Base-by-base conservation (phyloP, 1,140 invertebrate genomes). In the Nephila pilipes region DNA sequence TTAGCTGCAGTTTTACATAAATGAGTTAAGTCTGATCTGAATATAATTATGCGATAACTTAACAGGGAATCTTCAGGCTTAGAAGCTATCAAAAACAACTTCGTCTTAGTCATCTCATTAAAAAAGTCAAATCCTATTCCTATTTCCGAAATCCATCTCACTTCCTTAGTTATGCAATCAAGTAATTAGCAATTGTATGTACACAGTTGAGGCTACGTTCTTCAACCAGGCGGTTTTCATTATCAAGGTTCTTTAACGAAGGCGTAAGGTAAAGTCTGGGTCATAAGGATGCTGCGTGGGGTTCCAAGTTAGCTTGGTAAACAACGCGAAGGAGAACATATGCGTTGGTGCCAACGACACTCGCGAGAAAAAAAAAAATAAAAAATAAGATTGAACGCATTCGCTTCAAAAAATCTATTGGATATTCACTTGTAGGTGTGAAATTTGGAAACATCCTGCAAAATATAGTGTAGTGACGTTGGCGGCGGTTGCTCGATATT, bases 301-400 rank as follows among this genome's bases (percentile, higher is more conserved):
- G 29, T 81, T 81, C 89, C 32, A 20, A 58, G 46, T 38, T 22
- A 22, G 58, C 10, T 3, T 32, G 29, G 36, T 46, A 87, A 87
- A 65, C 22, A 81, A 14, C n/a, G 14, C 18, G 29, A 58, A 25
- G 36, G 57, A 22, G 63, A 79, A 55, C 69, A 81, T 46, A 18
- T 29, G 89, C 89, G 89, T 90, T 90, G 89, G 89, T 90, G 89
- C 60, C 1, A 80, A n/a, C 25, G 25, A 32, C 60, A 81, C 20
- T 46, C 12, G 79, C 14, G 1, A 1, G n/a, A 46, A 12, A 58
- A 60, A 57, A 10, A 32, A 85, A 32, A 60, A 46, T 22, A 16
- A 20, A 58, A 85, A 25, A 58, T 29, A 85, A 85, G 0, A 57
- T 46, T 46, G 6, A 46, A 46, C 46, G 46, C 46, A 58, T 58